Conservation (phyloP, 2,888 invertebrate species). For the Laspeyria flexula region DNA sequence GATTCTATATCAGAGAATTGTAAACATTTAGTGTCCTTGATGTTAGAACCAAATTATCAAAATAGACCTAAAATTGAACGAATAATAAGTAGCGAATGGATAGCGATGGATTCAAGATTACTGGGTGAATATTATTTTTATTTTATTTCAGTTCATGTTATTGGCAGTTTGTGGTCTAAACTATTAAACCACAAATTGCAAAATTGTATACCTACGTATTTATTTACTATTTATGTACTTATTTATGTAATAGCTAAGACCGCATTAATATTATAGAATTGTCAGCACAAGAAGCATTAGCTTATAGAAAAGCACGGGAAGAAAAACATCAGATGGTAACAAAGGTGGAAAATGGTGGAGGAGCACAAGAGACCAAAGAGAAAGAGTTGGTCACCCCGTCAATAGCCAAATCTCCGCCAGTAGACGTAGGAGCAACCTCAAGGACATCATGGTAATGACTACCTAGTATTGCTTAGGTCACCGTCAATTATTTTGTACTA, state of each 20-base stretch:
- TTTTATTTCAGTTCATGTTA: neutral
- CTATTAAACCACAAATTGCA: no score
- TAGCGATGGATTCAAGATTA: constrained; percentile 88
- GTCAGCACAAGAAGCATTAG: constrained; percentile 72
- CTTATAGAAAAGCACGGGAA: constrained; percentile 72
- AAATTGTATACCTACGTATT: neutral
- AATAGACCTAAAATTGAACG: constrained; percentile 87
- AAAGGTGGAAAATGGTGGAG: constrained; percentile 46
- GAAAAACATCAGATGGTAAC: constrained; percentile 59
- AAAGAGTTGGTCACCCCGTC: constrained; percentile 28
- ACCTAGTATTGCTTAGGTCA: no score
- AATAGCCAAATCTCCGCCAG: constrained; percentile 53
- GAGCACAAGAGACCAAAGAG: constrained; percentile 37
- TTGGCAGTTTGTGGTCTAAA: no score
- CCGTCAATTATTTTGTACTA: no score
- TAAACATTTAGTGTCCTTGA: constrained; percentile 86
- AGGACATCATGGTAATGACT: constrained; percentile 20
- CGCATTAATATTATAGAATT: constrained; percentile 60
- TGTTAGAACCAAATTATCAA: constrained; percentile 89
- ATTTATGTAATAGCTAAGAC: neutral
- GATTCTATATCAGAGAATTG: constrained; percentile 86
- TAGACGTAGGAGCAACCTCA: constrained; percentile 50
- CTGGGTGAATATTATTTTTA: constrained; percentile 53
- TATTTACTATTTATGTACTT: neutral
- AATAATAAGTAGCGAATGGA: constrained; percentile 86